These are phyloP conservation scores for Eristalis pertinax DNA, from an alignment of 2,888 invertebrate genomes.

Conservation along the genomic window DNA sequence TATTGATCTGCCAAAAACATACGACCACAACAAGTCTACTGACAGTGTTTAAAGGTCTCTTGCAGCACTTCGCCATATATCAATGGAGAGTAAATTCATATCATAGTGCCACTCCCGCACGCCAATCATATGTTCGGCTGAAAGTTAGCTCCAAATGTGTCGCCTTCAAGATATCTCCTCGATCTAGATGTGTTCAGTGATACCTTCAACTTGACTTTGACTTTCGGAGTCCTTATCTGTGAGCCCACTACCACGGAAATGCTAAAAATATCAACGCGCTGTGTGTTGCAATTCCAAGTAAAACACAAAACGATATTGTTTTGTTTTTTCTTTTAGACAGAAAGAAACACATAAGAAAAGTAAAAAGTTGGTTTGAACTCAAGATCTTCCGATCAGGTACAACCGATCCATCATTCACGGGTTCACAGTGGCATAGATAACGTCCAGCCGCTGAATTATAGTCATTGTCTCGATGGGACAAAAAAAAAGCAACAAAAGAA, in stretches of 20 bases:
- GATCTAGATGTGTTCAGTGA: neutral
- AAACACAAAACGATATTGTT: neutral
- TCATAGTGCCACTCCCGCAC: neutral
- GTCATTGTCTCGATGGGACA: constrained; percentile 10
- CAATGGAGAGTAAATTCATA: too few species aligned
- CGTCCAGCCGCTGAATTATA: constrained; percentile 10
- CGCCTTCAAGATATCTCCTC: neutral
- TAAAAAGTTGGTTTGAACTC: neutral
- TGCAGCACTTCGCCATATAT: too few species aligned
- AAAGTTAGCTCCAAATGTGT: neutral
- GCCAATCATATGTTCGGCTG: neutral
- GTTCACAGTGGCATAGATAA: constrained; percentile 27
- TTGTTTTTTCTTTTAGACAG: too few species aligned
- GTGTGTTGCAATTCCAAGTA: too few species aligned
- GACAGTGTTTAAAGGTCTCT: too few species aligned
- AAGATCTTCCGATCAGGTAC: neutral
- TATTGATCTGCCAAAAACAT: too few species aligned
- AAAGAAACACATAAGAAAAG: neutral
- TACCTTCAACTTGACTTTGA: neutral
- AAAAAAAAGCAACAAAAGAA: constrained; percentile 14
- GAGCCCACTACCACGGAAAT: neutral
- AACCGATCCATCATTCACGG: constrained; percentile 27
- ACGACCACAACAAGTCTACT: too few species aligned
- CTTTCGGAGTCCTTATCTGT: neutral
- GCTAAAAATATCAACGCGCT: neutral